Conservation (phyloP, 2,113 vertebrate genomes). For the Pollachius pollachius region DNA sequence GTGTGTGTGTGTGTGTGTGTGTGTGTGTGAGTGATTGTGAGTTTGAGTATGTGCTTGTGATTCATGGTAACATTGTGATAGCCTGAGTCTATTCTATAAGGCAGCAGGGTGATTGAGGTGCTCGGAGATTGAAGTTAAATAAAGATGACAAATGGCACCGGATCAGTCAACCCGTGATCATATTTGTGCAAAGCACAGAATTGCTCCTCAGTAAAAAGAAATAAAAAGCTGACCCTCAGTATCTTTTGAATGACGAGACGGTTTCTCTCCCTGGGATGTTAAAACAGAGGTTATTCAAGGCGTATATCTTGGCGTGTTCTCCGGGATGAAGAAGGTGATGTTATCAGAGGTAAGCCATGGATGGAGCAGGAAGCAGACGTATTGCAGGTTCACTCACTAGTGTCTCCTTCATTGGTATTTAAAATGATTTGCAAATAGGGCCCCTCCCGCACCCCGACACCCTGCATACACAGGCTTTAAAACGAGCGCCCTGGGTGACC, state of each 20-base stretch:
- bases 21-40: not conserved
- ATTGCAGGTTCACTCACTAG: slow-evolving; percentile 49
- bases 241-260: slow-evolving; percentile 8
- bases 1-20: not conserved
- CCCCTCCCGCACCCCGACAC: not conserved
- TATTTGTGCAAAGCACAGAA: slow-evolving; percentile 43
- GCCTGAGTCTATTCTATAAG: slow-evolving; percentile 53
- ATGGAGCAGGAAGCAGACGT: slow-evolving; percentile 40
- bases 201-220: slow-evolving; percentile 44
- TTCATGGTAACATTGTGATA: slow-evolving; percentile 47
- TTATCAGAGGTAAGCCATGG: slow-evolving; percentile 49
- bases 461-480: slow-evolving; percentile 66
- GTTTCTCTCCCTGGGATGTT: slow-evolving; percentile 12
- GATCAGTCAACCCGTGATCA: slow-evolving; percentile 25
- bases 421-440: slow-evolving; percentile 72
- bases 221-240: slow-evolving; percentile 22
- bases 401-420: slow-evolving; percentile 66
- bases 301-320: slow-evolving; percentile 16
- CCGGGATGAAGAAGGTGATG: slow-evolving; percentile 36
- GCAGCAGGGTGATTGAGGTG: slow-evolving; percentile 57
- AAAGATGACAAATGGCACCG: slow-evolving; percentile 53
- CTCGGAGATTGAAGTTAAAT: slow-evolving; percentile 55
- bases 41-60: slow-evolving; percentile 30
- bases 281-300: slow-evolving; percentile 20
- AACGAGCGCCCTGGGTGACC: slow-evolving; percentile 51